phyloP scores from a whole-genome alignment of 1,140 invertebrate species.

The Zophobas morio region DNA sequence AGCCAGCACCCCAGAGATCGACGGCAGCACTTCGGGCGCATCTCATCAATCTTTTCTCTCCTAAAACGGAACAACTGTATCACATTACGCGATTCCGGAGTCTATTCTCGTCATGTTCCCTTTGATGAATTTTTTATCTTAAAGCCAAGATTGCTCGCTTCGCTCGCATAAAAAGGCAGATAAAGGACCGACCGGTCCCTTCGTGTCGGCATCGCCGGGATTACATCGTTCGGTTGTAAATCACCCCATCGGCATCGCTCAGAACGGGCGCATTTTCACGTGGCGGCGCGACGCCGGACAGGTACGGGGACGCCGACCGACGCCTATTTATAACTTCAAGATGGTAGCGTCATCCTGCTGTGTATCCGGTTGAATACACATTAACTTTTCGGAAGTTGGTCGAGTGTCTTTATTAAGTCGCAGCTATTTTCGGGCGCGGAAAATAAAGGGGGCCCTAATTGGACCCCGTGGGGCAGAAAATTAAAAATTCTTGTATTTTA shows the following conservation, averaged over 20 bases:
- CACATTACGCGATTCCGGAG: no score
- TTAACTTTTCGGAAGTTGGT: slow-evolving; percentile 16
- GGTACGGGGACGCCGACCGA: not conserved
- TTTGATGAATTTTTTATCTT: slow-evolving; percentile 1
- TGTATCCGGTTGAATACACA: slow-evolving; percentile 7
- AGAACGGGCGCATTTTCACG: not conserved
- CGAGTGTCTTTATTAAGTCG: slow-evolving; percentile 8
- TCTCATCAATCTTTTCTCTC: no score
- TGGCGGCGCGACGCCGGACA: not conserved
- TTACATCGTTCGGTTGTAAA: not conserved
- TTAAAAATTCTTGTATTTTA: no score
- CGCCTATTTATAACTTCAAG: slow-evolving; percentile 1
- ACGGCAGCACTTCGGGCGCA: no score
- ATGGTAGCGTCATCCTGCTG: slow-evolving; percentile 1
- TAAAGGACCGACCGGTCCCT: not conserved
- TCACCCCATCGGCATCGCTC: not conserved
- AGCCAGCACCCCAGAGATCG: no score
- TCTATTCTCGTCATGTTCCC: no score
- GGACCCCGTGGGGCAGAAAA: not conserved
- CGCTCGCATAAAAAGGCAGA: not conserved
- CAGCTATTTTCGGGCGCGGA: not conserved
- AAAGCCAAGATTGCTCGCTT: not conserved
- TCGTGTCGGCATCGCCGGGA: not conserved
- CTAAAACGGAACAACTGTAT: no score
- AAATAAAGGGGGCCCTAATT: not conserved